Evolutionary conservation across 2,888 invertebrate species (phyloP).

Genomic region (Hirtodrosophila duncani): DNA sequence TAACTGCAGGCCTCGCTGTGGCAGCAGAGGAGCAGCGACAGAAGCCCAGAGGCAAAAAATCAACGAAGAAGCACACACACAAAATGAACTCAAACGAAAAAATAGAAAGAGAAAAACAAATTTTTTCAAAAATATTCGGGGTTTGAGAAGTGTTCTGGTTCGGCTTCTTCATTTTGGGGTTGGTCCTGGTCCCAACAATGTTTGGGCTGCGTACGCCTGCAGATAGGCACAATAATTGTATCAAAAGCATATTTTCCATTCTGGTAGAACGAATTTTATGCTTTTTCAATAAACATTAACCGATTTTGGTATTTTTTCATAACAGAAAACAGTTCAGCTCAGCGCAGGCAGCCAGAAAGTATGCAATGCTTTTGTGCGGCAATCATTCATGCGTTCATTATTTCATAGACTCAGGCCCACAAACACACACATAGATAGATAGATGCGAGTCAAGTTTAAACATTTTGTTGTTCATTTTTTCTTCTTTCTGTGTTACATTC

Average conservation of each 20-base stretch:
- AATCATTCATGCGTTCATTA: slow-evolving; percentile 75
- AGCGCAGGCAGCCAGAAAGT: slow-evolving; percentile 45
- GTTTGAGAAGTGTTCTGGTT: slow-evolving; percentile 28
- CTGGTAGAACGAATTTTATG: slow-evolving; percentile 79
- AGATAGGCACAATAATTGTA: slow-evolving; percentile 76
- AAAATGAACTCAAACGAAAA: slow-evolving; percentile 58
- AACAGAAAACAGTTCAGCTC: slow-evolving; percentile 44
- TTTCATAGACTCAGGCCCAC: slow-evolving; percentile 63
- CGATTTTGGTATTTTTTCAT: slow-evolving; percentile 77
- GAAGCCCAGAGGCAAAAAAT: slow-evolving; percentile 13
- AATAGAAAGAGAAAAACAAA: slow-evolving; percentile 37
- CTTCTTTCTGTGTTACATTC: slow-evolving; percentile 17
- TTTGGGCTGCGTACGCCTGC: slow-evolving; percentile 35
- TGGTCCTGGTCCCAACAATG: slow-evolving; percentile 4
- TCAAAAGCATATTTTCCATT: slow-evolving; percentile 79
- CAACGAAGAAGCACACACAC: slow-evolving; percentile 23
- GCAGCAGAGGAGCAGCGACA: slow-evolving; percentile 5
- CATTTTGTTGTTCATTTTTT: slow-evolving; percentile 41
- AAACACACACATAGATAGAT: slow-evolving; percentile 12
- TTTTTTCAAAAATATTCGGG: slow-evolving; percentile 25
- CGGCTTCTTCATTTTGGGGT: slow-evolving; percentile 18
- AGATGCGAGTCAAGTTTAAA: slow-evolving; percentile 20
- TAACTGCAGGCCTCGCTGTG: slow-evolving; percentile 40
- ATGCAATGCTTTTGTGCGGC: slow-evolving; percentile 57
- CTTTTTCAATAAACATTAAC: slow-evolving; percentile 79